phyloP scores from a whole-genome alignment of 2,888 invertebrate species.

The Plusia festucae region DNA sequence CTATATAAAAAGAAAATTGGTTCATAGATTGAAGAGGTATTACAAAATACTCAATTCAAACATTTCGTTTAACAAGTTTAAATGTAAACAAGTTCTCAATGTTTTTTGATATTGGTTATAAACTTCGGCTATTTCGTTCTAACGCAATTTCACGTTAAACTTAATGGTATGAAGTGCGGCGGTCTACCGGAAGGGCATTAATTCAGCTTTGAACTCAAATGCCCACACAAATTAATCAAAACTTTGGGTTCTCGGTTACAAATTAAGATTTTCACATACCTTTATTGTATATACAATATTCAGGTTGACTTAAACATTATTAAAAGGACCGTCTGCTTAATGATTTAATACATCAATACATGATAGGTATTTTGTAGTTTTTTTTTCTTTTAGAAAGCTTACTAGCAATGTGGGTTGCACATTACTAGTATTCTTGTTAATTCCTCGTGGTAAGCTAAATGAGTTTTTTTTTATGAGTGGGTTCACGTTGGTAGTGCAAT shows the following conservation, averaged over 20 bases:
- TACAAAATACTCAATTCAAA: background rate
- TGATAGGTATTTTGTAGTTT: no score
- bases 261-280: slow-evolving; percentile 5
- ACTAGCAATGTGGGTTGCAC: no score
- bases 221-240: slow-evolving; percentile 6
- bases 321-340: no score
- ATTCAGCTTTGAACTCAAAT: slow-evolving; percentile 10
- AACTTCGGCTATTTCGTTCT: slow-evolving; percentile 2
- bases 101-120: background rate
- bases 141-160: slow-evolving; percentile 10
- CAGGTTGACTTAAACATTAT: background rate
- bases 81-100: slow-evolving; percentile 3
- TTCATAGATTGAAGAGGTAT: background rate
- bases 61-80: background rate
- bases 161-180: slow-evolving; percentile 9
- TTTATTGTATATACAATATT: background rate
- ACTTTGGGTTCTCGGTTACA: slow-evolving; percentile 3
- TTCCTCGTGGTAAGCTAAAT: no score
- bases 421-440: no score
- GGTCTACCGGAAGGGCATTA: slow-evolving; percentile 9
- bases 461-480: no score
- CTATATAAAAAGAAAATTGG: background rate
- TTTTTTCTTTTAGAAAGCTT: no score
- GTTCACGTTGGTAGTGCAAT: no score
- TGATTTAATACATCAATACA: no score